Evolutionary conservation across 2,797 vertebrate species (phyloP).

Genomic region (Clamator glandarius): DNA sequence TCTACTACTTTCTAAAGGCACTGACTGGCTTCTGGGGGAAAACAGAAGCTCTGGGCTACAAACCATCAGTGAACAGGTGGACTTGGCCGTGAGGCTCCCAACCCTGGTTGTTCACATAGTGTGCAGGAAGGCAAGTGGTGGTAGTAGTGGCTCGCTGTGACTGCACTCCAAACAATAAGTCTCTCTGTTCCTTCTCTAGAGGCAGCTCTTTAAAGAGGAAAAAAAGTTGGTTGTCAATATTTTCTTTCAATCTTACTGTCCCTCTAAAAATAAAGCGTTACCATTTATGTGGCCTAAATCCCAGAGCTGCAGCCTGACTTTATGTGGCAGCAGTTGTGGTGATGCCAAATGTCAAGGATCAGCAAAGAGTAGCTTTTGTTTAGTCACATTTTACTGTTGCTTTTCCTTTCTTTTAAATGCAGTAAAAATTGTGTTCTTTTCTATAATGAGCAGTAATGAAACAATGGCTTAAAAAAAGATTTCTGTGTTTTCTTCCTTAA

Average conservation of each 20-base stretch:
- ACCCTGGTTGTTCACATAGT: fast-evolving
- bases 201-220: not conserved
- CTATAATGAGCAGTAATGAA: not conserved
- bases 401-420: not conserved
- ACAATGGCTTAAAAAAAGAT: not conserved
- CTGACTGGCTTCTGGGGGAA: not conserved
- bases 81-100: fast-evolving
- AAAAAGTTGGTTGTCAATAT: not conserved
- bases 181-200: not conserved
- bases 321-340: not conserved
- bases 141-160: not conserved
- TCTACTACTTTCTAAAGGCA: fast-evolving
- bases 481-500: not conserved
- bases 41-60: not conserved
- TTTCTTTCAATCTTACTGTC: not conserved
- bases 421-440: not conserved
- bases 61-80: not conserved
- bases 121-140: fast-evolving
- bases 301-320: not conserved
- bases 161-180: fast-evolving
- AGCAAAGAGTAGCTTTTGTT: not conserved
- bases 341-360: not conserved
- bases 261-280: not conserved
- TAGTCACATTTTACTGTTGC: not conserved
- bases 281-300: not conserved